Evolutionary conservation across 1,140 invertebrate genomes (phyloP).

Genomic region (Triops longicaudatus): DNA sequence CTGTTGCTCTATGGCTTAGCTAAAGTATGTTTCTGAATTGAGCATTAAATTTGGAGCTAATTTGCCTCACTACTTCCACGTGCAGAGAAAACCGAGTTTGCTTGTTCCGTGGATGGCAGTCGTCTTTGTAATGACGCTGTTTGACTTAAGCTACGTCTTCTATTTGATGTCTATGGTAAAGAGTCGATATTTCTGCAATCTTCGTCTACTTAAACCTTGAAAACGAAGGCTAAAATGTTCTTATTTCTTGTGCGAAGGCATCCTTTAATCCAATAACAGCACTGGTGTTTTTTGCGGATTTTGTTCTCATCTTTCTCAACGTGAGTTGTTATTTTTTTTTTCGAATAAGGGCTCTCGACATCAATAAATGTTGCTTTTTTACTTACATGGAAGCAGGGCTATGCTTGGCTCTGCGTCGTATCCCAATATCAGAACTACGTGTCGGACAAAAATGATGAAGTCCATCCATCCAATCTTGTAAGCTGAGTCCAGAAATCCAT

Average conservation of each 20-base stretch:
- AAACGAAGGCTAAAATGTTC: neutral
- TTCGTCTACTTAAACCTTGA: neutral
- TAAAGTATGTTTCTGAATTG: neutral
- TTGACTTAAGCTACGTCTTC: neutral
- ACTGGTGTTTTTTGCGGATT: neutral
- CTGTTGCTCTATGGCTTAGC: neutral
- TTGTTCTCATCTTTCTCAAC: neutral
- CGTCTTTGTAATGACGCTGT: neutral
- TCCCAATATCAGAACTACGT: neutral
- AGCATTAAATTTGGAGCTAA: neutral
- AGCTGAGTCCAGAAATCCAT: neutral
- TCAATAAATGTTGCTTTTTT: neutral
- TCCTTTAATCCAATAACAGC: constrained; percentile 4
- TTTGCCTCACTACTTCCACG: neutral
- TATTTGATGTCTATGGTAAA: neutral
- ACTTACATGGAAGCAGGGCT: neutral
- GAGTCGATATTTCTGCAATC: neutral
- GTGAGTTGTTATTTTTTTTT: neutral
- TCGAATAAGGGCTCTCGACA: neutral
- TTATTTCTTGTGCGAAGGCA: neutral
- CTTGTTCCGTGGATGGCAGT: neutral
- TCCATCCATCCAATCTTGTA: neutral
- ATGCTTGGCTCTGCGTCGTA: neutral
- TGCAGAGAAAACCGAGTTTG: neutral
- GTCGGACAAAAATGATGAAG: neutral